phyloP scores from a whole-genome alignment of 1,140 invertebrate genomes.

The Drosophila leontia region DNA sequence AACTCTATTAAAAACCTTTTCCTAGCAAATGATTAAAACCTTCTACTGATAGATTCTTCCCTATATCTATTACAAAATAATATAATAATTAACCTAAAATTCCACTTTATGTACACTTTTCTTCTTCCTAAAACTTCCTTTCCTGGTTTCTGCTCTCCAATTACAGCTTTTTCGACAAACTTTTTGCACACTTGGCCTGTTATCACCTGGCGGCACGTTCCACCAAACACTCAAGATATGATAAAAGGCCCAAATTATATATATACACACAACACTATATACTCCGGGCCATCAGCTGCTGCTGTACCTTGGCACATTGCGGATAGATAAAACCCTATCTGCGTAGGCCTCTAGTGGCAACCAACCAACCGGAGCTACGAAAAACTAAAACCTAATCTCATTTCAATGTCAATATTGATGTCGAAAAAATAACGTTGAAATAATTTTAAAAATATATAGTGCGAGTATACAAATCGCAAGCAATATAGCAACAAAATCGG shows the following conservation, averaged over 20 bases:
- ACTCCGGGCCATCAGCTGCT: conserved; percentile 48
- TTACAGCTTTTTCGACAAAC: conserved; percentile 38
- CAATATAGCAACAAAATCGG: conserved; percentile 18
- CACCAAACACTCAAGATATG: conserved; percentile 66
- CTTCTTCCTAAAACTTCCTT: not conserved
- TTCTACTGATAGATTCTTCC: not conserved
- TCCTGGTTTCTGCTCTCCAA: conserved; percentile 4
- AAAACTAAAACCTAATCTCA: conserved; percentile 54
- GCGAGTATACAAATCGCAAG: conserved; percentile 4
- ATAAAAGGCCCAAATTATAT: conserved; percentile 29
- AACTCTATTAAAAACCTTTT: not conserved
- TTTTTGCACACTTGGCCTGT: conserved; percentile 32
- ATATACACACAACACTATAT: conserved; percentile 23
- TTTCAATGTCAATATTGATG: conserved; percentile 69
- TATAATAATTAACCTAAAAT: not conserved
- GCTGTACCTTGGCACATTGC: conserved; percentile 38
- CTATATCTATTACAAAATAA: not conserved
- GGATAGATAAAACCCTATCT: conserved; percentile 35
- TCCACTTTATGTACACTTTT: too few relatives aligned
- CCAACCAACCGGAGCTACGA: conserved; percentile 18
- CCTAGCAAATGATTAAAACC: not conserved
- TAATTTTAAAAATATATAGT: conserved; percentile 22
- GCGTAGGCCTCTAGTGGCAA: conserved; percentile 14
- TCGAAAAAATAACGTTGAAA: conserved; percentile 26
- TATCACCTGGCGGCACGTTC: conserved; percentile 59